Conservation (phyloP, 2,797 vertebrate genomes). For the Esox masquinongy region DNA sequence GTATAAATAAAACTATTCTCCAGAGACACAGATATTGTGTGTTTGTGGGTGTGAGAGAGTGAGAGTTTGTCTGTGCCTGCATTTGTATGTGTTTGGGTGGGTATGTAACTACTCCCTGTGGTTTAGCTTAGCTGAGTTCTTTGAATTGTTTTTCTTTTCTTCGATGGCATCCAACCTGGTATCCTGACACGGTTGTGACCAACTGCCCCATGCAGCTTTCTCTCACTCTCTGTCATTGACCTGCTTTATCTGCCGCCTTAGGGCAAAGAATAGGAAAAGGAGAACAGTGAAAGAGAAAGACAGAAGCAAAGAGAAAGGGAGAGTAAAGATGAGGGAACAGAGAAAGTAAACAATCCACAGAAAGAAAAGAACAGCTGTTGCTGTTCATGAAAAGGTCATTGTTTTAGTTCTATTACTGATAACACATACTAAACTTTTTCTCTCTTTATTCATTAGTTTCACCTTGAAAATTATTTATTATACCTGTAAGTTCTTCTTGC, state of each 20-base stretch:
- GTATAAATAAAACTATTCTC: constrained; percentile 63
- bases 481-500: constrained; percentile 58
- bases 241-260: background rate
- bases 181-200: constrained; percentile 14
- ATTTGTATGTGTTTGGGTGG: constrained; percentile 3
- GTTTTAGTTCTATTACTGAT: background rate
- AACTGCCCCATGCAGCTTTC: background rate
- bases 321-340: background rate
- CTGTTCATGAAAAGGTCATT: constrained; percentile 28
- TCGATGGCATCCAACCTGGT: constrained; percentile 22
- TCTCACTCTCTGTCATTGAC: background rate
- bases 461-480: constrained; percentile 50
- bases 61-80: constrained; percentile 24
- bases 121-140: constrained; percentile 37
- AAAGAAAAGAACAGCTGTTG: constrained; percentile 18
- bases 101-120: constrained; percentile 5
- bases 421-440: too few relatives aligned
- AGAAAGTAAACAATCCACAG: constrained; percentile 14
- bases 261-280: too few relatives aligned
- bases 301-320: too few relatives aligned
- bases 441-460: background rate
- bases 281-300: too few relatives aligned
- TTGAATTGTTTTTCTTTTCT: constrained; percentile 45
- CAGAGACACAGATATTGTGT: constrained; percentile 48
- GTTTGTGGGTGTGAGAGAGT: constrained; percentile 8